Conservation (phyloP, 2,888 invertebrate species). For the Drosophila birchii region DNA sequence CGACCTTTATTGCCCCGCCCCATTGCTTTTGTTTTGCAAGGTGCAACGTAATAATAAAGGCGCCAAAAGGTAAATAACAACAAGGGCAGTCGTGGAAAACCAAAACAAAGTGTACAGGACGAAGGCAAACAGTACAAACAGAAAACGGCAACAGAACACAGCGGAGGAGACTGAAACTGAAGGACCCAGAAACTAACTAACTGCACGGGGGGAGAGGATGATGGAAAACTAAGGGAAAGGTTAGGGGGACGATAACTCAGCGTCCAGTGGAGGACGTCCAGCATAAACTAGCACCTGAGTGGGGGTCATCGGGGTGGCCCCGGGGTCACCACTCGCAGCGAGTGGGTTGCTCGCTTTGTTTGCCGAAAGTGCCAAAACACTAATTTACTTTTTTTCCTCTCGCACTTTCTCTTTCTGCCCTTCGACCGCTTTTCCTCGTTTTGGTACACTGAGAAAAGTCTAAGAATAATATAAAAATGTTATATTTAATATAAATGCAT, state of each 20-base stretch:
- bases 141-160: slow-evolving; percentile 24
- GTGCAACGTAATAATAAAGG: slow-evolving; percentile 74
- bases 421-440: neutral
- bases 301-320: slow-evolving; percentile 57
- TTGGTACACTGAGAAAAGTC: neutral
- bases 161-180: slow-evolving; percentile 30
- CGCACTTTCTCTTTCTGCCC: slow-evolving; percentile 29
- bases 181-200: slow-evolving; percentile 73
- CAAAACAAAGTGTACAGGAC: slow-evolving; percentile 50
- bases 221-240: slow-evolving; percentile 20
- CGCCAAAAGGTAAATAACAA: slow-evolving; percentile 75
- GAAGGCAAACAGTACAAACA: slow-evolving; percentile 37
- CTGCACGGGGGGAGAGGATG: slow-evolving; percentile 28
- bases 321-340: slow-evolving; percentile 32
- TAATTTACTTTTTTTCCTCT: slow-evolving; percentile 75
- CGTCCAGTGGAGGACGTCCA: slow-evolving; percentile 53
- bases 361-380: slow-evolving; percentile 81
- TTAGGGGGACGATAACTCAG: slow-evolving; percentile 63
- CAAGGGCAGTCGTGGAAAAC: slow-evolving; percentile 50
- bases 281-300: slow-evolving; percentile 74
- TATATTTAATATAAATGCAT: no score
- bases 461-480: neutral
- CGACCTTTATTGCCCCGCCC: slow-evolving; percentile 33
- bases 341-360: slow-evolving; percentile 60
- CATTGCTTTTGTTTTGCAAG: slow-evolving; percentile 44